Base-by-base conservation (phyloP, 1,140 invertebrate genomes). In the Proctacanthus coquilletti region DNA sequence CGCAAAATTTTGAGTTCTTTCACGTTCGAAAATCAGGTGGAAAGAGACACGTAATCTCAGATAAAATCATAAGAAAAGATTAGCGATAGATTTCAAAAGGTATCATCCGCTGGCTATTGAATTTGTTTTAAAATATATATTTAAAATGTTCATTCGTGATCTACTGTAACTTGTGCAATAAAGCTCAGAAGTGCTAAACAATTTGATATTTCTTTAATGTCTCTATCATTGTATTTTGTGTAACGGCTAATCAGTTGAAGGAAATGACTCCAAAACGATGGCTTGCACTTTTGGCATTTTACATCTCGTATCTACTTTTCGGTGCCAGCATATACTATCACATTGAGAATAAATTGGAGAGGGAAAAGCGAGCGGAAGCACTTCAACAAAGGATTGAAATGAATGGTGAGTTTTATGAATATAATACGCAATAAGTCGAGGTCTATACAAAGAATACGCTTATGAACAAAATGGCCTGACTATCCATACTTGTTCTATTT, bases 261-360 rank as follows among this genome's bases (percentile, higher is more conserved):
- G 23, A 44, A 45, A 83, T 84, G 80, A 80, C 79, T 56, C 81
- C 79, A 53, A 81, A 75, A 64, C 77, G 83, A 65, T 76, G 80
- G 71, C 68, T 81, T 29, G 71, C 76, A 34, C 66, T 84, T 58
- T 62, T 83, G 45, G 71, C 76, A 45, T 66, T 85, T 42, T 82
- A 83, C 46, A 68, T 83, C 30, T 69, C 72, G 20, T 85, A 85
- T 53, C 60, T 84, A 38, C 60, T 83, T 46, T 65, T 84, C 37
- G 82, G 80, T 10, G 80, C 80, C 3, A 73, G 71, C 32, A 75
- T 85, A 40, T 85, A 84, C 50, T 80, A 80, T 54, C 70, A 75
- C 49, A 78, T 83, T 42, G 80, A 85, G 61, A 74, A 74, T 47
- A 62, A 63, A 29, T 48, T 75, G 45, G 80, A 85, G 56, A 52